Percentiles rank a stretch among this genome's conserved stretches.
phyloP scores from a whole-genome alignment of 2,797 vertebrate genomes.

The Smutsia gigantea region DNA sequence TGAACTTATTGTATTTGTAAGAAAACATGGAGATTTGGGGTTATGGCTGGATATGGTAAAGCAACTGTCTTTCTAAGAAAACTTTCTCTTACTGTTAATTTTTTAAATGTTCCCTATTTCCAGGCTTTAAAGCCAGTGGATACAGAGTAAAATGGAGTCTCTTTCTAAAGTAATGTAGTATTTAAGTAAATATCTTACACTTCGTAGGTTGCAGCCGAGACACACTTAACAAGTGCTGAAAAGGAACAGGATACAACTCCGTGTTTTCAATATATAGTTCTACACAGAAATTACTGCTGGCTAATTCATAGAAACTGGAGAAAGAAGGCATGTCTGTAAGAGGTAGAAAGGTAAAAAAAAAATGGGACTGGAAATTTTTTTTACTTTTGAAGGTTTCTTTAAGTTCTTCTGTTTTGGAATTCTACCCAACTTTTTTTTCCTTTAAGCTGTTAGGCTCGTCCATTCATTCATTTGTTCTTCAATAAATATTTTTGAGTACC shows the following conservation, averaged over 20 bases:
- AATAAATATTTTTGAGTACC: background rate
- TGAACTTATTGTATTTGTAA: background rate
- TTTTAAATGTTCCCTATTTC: background rate
- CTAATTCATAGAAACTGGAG: background rate
- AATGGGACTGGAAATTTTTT: background rate
- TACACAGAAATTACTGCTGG: background rate
- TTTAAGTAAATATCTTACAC: background rate
- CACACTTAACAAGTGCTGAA: background rate
- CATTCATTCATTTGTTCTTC: background rate
- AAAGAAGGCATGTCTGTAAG: background rate
- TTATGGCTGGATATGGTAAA: background rate
- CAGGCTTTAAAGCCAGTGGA: background rate
- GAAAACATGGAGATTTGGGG: constrained; percentile 5
- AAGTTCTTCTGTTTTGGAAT: background rate
- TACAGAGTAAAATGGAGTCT: background rate
- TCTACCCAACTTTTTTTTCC: background rate
- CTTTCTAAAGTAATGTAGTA: background rate
- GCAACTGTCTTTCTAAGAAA: background rate
- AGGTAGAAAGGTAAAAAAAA: background rate
- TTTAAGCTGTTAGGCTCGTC: background rate
- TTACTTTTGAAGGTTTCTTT: background rate
- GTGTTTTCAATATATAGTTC: background rate
- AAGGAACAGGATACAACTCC: background rate
- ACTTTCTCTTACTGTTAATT: constrained; percentile 4
- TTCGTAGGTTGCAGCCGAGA: background rate